Evolutionary conservation across 2,888 invertebrate species (phyloP).

Genomic region (Aleiodes leptofemur): DNA sequence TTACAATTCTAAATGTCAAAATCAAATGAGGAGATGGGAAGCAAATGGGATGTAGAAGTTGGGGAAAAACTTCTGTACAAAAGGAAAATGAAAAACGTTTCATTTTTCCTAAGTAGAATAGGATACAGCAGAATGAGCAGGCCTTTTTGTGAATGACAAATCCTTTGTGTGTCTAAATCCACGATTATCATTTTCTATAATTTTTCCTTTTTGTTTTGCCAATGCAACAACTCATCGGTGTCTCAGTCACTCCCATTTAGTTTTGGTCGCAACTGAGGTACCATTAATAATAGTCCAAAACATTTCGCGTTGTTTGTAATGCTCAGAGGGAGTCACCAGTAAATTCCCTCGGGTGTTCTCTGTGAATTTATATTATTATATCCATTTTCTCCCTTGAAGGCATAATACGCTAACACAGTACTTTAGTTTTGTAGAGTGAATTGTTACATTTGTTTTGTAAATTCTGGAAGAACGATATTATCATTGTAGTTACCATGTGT

Average conservation of each 20-base stretch:
- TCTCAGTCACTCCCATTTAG: neutral
- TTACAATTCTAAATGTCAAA: too few relatives aligned
- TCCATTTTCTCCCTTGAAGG: constrained; percentile 30
- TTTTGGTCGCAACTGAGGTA: constrained; percentile 29
- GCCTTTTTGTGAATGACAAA: too few relatives aligned
- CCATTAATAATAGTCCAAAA: constrained; percentile 53
- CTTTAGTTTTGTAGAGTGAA: constrained; percentile 7
- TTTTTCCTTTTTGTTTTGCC: constrained; percentile 23
- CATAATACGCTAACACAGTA: constrained; percentile 15
- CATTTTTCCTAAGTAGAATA: neutral
- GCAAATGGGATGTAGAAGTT: constrained; percentile 6
- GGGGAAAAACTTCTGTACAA: constrained; percentile 15
- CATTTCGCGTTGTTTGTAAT: constrained; percentile 46
- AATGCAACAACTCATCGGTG: neutral
- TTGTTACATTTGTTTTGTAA: constrained; percentile 12
- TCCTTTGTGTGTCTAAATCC: neutral
- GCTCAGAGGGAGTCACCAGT: constrained; percentile 32
- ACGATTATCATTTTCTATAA: constrained; percentile 41
- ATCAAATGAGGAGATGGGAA: neutral
- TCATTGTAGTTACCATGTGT: too few relatives aligned
- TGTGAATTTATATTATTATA: constrained; percentile 44
- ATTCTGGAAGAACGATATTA: constrained; percentile 12
- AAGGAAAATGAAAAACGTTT: constrained; percentile 42
- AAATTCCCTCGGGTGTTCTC: neutral
- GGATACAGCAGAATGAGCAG: neutral